phyloP scores from a whole-genome alignment of 1,140 invertebrate genomes.

The Heterodera schachtii region DNA sequence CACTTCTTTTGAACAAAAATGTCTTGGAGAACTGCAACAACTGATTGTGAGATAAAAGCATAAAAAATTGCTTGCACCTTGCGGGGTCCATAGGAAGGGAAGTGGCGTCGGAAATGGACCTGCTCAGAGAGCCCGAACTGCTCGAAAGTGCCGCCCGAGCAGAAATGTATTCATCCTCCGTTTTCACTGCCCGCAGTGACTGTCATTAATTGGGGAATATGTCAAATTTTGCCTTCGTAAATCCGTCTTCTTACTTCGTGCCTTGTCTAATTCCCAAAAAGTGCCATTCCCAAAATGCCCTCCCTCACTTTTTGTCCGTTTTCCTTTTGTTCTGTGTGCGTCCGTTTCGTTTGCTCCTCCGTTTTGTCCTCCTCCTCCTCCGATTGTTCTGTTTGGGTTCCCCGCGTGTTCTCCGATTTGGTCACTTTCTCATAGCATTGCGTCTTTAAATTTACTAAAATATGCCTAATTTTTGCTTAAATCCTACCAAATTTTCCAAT shows the following conservation, averaged over 20 bases:
- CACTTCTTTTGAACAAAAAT: slow-evolving; percentile 6
- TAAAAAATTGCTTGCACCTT: slow-evolving; percentile 35
- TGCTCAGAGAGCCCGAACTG: slow-evolving; percentile 8
- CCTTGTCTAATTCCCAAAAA: background rate
- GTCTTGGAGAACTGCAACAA: background rate
- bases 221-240: background rate
- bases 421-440: slow-evolving; percentile 54
- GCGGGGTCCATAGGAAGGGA: slow-evolving; percentile 61
- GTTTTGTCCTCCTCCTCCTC: background rate
- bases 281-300: background rate
- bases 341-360: background rate
- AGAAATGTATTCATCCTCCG: slow-evolving; percentile 8
- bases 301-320: background rate
- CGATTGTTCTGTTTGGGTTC: slow-evolving; percentile 56
- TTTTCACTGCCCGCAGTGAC: slow-evolving; percentile 5
- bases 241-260: background rate
- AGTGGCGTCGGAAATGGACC: slow-evolving; percentile 62
- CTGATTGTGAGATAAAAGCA: too few relatives aligned
- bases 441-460: slow-evolving; percentile 38
- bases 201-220: background rate
- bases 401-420: slow-evolving; percentile 53
- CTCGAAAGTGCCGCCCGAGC: slow-evolving; percentile 6
- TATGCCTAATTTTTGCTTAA: background rate
- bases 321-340: background rate
- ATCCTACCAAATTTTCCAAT: slow-evolving; percentile 38